Conservation (phyloP, 2,888 invertebrate genomes). For the Mesochorus sp. region DNA sequence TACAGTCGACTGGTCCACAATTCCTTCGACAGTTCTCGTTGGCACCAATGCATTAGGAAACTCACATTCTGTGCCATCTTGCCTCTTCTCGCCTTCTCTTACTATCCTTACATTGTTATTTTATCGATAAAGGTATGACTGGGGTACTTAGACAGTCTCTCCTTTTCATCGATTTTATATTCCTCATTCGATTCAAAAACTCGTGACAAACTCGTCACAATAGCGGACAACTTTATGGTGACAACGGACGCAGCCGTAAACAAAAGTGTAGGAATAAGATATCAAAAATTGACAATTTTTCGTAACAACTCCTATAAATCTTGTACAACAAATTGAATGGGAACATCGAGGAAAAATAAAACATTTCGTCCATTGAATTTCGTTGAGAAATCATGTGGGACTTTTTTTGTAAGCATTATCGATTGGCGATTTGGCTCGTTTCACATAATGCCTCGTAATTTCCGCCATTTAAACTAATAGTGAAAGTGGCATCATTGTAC, state of each 20-base stretch:
- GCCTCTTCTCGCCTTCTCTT: slow-evolving; percentile 10
- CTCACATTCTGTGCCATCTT: slow-evolving; percentile 48
- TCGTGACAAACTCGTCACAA: slow-evolving; percentile 55
- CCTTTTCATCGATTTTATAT: slow-evolving; percentile 60
- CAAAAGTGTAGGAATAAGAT: not conserved
- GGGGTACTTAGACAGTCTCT: slow-evolving; percentile 35
- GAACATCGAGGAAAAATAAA: no score
- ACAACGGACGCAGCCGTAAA: not conserved
- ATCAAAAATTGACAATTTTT: no score
- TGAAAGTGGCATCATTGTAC: slow-evolving; percentile 47
- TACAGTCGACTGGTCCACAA: slow-evolving; percentile 27
- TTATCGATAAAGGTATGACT: slow-evolving; percentile 47
- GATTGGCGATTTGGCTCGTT: slow-evolving; percentile 1
- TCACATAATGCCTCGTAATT: slow-evolving; percentile 35
- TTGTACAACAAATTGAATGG: no score
- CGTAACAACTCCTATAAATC: no score
- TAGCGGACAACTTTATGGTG: slow-evolving; percentile 54
- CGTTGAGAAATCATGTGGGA: no score
- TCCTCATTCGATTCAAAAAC: slow-evolving; percentile 69
- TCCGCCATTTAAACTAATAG: slow-evolving; percentile 44
- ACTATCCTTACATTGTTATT: slow-evolving; percentile 44
- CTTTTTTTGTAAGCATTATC: no score
- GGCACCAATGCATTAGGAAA: slow-evolving; percentile 19
- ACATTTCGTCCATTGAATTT: no score
- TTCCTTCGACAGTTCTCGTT: slow-evolving; percentile 26